Conservation (phyloP, 2,888 invertebrate genomes). For the Belgica antarctica region DNA sequence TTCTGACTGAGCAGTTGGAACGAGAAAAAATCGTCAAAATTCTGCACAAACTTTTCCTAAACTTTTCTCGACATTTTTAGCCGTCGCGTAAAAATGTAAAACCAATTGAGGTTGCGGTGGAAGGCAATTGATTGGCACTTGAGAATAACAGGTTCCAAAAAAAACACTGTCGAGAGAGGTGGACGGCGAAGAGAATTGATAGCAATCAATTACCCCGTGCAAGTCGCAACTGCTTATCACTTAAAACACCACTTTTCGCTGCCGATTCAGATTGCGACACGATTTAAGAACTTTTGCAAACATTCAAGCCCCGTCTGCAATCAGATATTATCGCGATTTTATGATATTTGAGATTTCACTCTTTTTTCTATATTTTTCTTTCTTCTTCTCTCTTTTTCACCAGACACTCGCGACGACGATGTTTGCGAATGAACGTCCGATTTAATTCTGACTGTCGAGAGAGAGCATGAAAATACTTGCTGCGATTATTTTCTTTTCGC, state of each 20-base stretch:
- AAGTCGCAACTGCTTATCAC: background rate
- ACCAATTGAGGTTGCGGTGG: conserved; percentile 7
- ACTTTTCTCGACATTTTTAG: background rate
- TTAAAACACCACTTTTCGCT: background rate
- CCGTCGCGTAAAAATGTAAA: background rate
- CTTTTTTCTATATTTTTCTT: too few relatives aligned
- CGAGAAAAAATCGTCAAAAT: background rate
- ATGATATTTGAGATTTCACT: conserved; percentile 11
- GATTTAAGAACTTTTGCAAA: conserved; percentile 10
- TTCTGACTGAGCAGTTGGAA: background rate
- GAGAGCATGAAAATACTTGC: background rate
- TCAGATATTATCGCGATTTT: background rate
- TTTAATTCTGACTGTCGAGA: background rate
- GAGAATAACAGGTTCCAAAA: background rate
- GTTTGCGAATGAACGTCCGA: background rate
- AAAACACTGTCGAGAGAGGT: background rate
- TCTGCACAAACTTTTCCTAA: background rate
- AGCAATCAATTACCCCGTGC: conserved; percentile 4
- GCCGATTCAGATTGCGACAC: background rate
- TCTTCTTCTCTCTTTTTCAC: background rate
- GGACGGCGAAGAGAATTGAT: conserved; percentile 1
- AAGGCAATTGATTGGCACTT: conserved; percentile 14
- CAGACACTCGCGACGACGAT: conserved; percentile 1
- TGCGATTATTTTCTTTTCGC: background rate
- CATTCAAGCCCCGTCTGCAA: background rate